Conservation (phyloP, 2,797 vertebrate species). For the Dendrocincla fuliginosa region DNA sequence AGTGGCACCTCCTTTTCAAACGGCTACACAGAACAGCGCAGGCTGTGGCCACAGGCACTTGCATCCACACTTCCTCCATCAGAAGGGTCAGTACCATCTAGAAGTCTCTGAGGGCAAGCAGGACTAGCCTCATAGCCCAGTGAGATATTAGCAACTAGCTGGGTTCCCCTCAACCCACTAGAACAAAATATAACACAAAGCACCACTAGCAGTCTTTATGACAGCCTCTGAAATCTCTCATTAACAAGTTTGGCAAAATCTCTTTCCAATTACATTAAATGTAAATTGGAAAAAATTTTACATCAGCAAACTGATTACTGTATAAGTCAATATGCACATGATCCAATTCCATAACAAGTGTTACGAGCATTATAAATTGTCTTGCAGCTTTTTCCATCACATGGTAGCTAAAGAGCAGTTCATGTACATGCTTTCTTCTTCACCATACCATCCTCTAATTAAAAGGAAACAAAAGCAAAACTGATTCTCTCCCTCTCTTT, state of each 20-base stretch:
- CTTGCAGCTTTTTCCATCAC: not conserved
- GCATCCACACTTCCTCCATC: not conserved
- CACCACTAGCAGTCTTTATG: not conserved
- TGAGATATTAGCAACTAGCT: not conserved
- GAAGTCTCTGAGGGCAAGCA: not conserved
- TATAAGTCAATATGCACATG: not conserved
- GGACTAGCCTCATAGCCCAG: not conserved
- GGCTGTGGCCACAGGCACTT: not conserved
- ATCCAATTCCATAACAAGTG: not conserved
- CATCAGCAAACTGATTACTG: constrained; percentile 13
- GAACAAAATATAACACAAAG: not conserved
- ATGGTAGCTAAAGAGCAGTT: not conserved
- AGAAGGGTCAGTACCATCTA: not conserved
- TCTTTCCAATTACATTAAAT: constrained; percentile 16
- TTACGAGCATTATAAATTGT: not conserved
- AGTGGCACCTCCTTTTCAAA: not conserved
- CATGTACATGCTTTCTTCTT: not conserved
- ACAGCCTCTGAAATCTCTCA: not conserved
- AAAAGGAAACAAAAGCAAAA: not conserved
- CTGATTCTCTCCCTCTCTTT: not conserved
- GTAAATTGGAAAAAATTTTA: not conserved
- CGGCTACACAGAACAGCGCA: not conserved
- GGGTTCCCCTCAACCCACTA: not conserved
- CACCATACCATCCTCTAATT: not conserved
- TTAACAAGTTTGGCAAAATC: not conserved